phyloP scores from a whole-genome alignment of 2,888 invertebrate genomes.

The Zygothrica quintamaculata region DNA sequence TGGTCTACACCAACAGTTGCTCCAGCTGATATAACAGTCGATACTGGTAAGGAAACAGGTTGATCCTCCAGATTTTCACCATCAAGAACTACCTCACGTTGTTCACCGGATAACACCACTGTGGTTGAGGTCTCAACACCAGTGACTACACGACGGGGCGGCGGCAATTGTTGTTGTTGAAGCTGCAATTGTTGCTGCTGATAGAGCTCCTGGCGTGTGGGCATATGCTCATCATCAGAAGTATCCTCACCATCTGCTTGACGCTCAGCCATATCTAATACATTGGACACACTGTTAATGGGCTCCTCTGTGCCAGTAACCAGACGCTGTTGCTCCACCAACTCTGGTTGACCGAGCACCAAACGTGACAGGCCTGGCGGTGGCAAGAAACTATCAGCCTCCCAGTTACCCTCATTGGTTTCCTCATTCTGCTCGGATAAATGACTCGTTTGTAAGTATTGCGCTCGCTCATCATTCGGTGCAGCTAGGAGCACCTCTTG shows the following conservation, averaged over 20 bases:
- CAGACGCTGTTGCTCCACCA: slow-evolving; percentile 83
- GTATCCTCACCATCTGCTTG: slow-evolving; percentile 85
- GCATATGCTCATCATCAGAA: slow-evolving; percentile 68
- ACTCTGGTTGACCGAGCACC: slow-evolving; percentile 88
- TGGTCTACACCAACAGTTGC: slow-evolving; percentile 7
- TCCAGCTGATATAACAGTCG: slow-evolving; percentile 5
- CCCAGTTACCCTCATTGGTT: slow-evolving; percentile 73
- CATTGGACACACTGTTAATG: slow-evolving; percentile 83
- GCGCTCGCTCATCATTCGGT: slow-evolving; percentile 89
- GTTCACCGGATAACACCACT: slow-evolving; percentile 79
- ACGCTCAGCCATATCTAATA: slow-evolving; percentile 83
- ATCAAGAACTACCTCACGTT: slow-evolving; percentile 86
- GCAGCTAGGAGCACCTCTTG: slow-evolving; percentile 85
- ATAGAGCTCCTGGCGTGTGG: slow-evolving; percentile 24
- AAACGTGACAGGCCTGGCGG: slow-evolving; percentile 88
- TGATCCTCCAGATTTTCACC: slow-evolving; percentile 86
- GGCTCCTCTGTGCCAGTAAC: slow-evolving; percentile 85
- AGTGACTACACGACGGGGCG: slow-evolving; percentile 85
- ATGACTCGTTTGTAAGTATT: slow-evolving; percentile 91
- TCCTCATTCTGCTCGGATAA: slow-evolving; percentile 86
- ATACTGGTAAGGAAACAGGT: slow-evolving; percentile 33
- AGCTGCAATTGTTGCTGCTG: slow-evolving; percentile 39
- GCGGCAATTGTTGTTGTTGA: slow-evolving; percentile 70
- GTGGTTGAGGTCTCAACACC: slow-evolving; percentile 85
- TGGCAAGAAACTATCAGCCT: slow-evolving; percentile 85